phyloP scores from a whole-genome alignment of 2,888 invertebrate genomes.

The Pogonocherus hispidulus region DNA sequence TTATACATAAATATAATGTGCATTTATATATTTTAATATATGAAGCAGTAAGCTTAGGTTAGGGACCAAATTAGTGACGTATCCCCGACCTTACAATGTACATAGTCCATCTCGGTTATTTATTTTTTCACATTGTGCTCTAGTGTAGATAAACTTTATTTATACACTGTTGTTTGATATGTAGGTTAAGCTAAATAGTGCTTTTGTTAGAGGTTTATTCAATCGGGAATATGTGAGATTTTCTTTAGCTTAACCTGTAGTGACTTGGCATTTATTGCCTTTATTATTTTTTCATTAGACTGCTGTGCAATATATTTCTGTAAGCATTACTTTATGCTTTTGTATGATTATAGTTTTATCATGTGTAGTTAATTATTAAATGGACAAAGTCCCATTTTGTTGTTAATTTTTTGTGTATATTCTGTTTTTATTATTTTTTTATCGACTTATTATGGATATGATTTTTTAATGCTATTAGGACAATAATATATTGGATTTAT shows the following conservation, averaged over 20 bases:
- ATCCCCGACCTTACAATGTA: constrained; percentile 48
- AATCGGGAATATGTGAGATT: background rate
- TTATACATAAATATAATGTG: constrained; percentile 27
- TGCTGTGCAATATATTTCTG: constrained; percentile 58
- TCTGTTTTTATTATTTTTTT: constrained; percentile 41
- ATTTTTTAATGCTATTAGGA: constrained; percentile 45
- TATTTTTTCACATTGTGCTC: constrained; percentile 35
- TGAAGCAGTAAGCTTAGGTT: constrained; percentile 50
- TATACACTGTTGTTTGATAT: constrained; percentile 27
- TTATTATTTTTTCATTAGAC: constrained; percentile 40
- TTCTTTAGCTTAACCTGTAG: constrained; percentile 25
- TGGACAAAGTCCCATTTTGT: constrained; percentile 42
- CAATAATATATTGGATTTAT: constrained; percentile 48
- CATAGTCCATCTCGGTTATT: constrained; percentile 39
- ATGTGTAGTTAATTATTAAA: constrained; percentile 21
- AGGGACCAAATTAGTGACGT: constrained; percentile 59
- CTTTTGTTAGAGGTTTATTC: constrained; percentile 12
- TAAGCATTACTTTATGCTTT: constrained; percentile 36
- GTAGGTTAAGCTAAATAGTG: constrained; percentile 15
- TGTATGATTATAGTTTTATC: constrained; percentile 17
- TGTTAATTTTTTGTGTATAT: constrained; percentile 36
- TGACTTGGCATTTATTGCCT: constrained; percentile 40
- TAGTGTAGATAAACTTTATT: constrained; percentile 31
- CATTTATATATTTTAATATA: constrained; percentile 47
- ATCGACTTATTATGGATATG: constrained; percentile 37